These are phyloP conservation scores for Ecliptopera silaceata DNA, from an alignment of 2,888 invertebrate species.

Conservation along the genomic window DNA sequence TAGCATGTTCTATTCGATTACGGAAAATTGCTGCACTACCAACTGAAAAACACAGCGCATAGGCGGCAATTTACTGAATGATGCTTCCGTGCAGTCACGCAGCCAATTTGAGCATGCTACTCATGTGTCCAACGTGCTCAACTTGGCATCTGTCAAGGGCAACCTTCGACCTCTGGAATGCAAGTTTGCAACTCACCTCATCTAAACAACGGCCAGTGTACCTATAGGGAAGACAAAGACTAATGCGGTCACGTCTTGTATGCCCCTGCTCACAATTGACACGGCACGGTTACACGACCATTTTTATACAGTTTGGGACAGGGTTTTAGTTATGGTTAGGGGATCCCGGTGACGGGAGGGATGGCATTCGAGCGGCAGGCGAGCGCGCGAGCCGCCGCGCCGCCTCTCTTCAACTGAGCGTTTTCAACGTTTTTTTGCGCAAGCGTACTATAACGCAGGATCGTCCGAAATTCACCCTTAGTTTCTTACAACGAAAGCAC, in stretches of 20 bases:
- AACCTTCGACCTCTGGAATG: conserved; percentile 64
- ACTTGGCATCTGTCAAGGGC: conserved; percentile 63
- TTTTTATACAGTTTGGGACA: conserved; percentile 50
- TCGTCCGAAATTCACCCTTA: conserved; percentile 73
- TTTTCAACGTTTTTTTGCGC: conserved; percentile 65
- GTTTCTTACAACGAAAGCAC: conserved; percentile 40
- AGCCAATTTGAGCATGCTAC: conserved; percentile 54
- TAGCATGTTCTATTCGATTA: conserved; percentile 33
- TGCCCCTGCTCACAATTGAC: conserved; percentile 65
- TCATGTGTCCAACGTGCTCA: conserved; percentile 41
- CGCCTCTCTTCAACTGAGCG: conserved; percentile 76
- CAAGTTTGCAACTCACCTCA: conserved; percentile 72
- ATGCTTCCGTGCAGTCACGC: conserved; percentile 59
- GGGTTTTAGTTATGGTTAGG: conserved; percentile 70
- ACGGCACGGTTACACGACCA: conserved; percentile 53
- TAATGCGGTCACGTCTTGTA: conserved; percentile 50
- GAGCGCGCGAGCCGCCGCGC: conserved; percentile 83
- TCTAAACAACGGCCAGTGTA: conserved; percentile 67
- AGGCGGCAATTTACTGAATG: conserved; percentile 57
- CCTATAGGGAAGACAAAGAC: conserved; percentile 73
- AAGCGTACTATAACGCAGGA: conserved; percentile 71
- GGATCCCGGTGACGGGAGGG: conserved; percentile 61
- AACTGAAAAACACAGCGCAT: conserved; percentile 32
- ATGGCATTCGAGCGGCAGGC: conserved; percentile 73
- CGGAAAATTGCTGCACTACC: conserved; percentile 35